Percentiles rank a stretch among this genome's conserved stretches.
Evolutionary conservation across 2,113 vertebrate genomes (phyloP).

Genomic region (Zosterops borbonicus): DNA sequence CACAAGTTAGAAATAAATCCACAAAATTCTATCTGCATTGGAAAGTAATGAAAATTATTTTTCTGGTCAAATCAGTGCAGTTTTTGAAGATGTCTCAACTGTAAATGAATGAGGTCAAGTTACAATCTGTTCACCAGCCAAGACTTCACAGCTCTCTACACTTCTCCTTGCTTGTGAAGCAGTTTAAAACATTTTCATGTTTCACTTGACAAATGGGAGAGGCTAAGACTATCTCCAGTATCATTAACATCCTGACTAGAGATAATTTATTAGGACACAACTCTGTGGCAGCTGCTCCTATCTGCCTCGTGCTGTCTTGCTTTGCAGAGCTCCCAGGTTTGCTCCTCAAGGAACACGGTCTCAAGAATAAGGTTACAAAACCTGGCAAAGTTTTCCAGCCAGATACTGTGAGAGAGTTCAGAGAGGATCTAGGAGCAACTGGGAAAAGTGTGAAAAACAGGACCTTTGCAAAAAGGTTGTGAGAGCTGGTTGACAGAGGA

Average conservation of each 20-base stretch:
- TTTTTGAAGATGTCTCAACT: neutral
- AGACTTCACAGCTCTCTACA: neutral
- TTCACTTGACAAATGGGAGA: neutral
- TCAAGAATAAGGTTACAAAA: neutral
- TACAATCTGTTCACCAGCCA: neutral
- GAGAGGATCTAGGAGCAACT: neutral
- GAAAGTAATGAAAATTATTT: neutral
- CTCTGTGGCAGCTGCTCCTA: neutral
- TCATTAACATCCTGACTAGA: neutral
- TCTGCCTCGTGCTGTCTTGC: neutral
- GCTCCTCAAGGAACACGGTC: neutral
- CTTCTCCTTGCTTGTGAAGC: neutral
- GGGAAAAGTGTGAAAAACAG: constrained; percentile 24
- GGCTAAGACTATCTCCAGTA: neutral
- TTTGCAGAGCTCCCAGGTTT: neutral
- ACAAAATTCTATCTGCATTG: rapidly evolving
- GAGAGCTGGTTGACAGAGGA: neutral
- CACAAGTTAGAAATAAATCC: neutral
- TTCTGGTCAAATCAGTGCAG: neutral
- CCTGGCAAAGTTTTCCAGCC: neutral
- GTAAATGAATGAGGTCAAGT: neutral
- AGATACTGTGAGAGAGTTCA: constrained; percentile 10
- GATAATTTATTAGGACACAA: neutral
- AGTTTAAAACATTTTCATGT: neutral
- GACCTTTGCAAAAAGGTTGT: constrained; percentile 22